Conservation (phyloP, 2,113 vertebrate genomes). For the Romanogobio albipinnatus region DNA sequence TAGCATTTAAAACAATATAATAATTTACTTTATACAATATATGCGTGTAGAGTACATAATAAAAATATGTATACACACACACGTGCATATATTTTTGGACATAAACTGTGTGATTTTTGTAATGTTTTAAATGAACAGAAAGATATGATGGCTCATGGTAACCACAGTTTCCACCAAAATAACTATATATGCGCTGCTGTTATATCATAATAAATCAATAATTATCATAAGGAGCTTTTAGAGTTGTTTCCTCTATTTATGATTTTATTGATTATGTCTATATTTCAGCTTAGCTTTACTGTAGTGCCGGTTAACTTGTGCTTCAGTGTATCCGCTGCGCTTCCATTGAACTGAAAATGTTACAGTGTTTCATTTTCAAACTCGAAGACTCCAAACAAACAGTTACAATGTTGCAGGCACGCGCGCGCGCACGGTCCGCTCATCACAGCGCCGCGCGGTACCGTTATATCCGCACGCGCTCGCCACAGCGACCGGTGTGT, state of each 20-base stretch:
- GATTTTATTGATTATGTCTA: neutral
- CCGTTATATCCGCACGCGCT: constrained; percentile 36
- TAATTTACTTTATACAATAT: too few species aligned
- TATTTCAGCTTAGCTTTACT: neutral
- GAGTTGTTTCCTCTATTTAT: neutral
- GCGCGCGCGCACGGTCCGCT: neutral
- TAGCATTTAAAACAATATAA: too few species aligned
- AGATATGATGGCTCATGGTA: neutral
- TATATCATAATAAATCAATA: too few species aligned
- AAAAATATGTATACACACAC: too few species aligned
- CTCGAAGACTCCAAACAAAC: neutral
- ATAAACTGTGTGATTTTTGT: neutral
- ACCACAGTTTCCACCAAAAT: neutral
- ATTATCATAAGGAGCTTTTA: too few species aligned
- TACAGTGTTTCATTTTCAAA: constrained; percentile 22
- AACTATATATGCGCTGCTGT: neutral
- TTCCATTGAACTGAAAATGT: neutral
- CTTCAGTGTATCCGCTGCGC: neutral
- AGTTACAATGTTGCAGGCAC: constrained; percentile 8
- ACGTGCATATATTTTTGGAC: neutral
- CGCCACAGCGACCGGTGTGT: neutral
- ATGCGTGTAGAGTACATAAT: too few species aligned
- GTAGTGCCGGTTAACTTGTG: neutral
- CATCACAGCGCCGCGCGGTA: neutral
- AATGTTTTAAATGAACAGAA: neutral